A percentile compares a stretch with the other conserved stretches of the same genome.
Evolutionary conservation across 2,797 vertebrate genomes (phyloP).

Genomic region (Trachurus trachurus): DNA sequence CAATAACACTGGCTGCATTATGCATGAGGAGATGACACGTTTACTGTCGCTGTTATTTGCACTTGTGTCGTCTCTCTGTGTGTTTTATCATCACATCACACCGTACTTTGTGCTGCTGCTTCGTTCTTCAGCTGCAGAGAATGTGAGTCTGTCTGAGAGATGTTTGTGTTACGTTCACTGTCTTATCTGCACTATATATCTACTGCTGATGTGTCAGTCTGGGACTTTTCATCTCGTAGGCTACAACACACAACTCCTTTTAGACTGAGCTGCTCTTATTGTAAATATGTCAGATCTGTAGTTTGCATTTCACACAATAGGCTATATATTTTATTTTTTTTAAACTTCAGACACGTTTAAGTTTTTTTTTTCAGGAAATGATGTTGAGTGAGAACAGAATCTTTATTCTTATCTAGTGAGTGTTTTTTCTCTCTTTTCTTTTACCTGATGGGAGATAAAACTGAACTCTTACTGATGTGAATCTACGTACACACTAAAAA

Average conservation of each 20-base stretch:
- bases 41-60: conserved; percentile 42
- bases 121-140: conserved; percentile 36
- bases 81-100: conserved; percentile 29
- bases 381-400: not conserved
- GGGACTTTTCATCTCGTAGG: not conserved
- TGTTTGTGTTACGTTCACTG: conserved; percentile 27
- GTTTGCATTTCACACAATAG: not conserved
- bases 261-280: not conserved
- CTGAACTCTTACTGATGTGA: no score
- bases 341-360: no score
- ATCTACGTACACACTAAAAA: no score
- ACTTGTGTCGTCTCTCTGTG: conserved; percentile 41
- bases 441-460: no score
- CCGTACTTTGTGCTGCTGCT: conserved; percentile 45
- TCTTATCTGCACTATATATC: conserved; percentile 1
- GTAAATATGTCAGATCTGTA: conserved; percentile 1
- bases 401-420: not conserved
- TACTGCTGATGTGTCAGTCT: not conserved
- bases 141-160: conserved; percentile 7
- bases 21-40: conserved; percentile 39
- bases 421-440: not conserved
- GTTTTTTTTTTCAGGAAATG: not conserved
- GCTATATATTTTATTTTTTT: not conserved
- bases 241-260: conserved; percentile 1
- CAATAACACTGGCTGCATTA: conserved; percentile 34